Evolutionary conservation across 2,797 vertebrate genomes (phyloP).

Genomic region (Rachycentron canadum): DNA sequence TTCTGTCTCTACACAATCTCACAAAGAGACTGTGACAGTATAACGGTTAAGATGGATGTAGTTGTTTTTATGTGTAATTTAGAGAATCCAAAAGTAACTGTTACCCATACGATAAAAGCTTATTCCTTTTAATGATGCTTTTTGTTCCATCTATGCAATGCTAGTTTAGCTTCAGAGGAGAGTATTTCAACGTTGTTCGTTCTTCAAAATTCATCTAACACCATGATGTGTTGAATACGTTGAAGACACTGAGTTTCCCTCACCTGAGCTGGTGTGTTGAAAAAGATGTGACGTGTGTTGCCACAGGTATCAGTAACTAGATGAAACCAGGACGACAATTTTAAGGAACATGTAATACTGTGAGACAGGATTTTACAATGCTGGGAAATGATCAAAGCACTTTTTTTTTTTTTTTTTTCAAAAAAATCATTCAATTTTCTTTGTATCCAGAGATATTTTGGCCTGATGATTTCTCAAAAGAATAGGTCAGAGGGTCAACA

Average conservation of each 20-base stretch:
- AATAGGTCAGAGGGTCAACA: slow-evolving; percentile 13
- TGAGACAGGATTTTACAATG: neutral
- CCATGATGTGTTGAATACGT: neutral
- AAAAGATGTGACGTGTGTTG: neutral
- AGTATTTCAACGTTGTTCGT: neutral
- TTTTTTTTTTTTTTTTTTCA: neutral
- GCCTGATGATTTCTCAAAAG: neutral
- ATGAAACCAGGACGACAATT: slow-evolving; percentile 6
- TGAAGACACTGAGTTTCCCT: neutral
- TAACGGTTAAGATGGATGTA: slow-evolving; percentile 10
- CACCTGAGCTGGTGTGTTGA: neutral
- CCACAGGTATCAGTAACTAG: neutral
- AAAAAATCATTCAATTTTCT: too few species aligned
- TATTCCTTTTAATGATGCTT: neutral
- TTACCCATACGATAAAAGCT: neutral
- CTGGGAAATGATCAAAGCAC: neutral
- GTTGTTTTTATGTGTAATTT: slow-evolving; percentile 19
- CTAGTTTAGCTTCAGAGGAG: neutral
- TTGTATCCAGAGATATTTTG: neutral
- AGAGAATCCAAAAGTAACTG: neutral
- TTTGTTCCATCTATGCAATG: neutral
- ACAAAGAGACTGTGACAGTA: slow-evolving; percentile 6
- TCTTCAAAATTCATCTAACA: slow-evolving; percentile 3
- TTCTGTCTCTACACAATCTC: slow-evolving; percentile 38
- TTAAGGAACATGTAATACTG: neutral